Base-by-base conservation (phyloP, 1,140 invertebrate genomes). In the Parapsyche elsis region DNA sequence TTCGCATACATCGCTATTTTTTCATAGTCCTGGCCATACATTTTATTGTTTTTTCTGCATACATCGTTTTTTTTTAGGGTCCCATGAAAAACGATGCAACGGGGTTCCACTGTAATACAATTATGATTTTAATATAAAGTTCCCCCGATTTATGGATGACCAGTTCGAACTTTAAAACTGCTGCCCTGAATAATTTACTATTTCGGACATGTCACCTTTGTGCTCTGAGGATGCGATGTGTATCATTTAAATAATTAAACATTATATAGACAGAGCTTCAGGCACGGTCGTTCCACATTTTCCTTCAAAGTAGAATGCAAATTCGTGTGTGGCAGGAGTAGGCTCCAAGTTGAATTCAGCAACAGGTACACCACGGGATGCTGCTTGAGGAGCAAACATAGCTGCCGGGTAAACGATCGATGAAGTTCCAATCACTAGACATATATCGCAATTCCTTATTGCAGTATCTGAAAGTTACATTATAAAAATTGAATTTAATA, bases 391-490 rank as follows among this genome's bases (percentile, higher is more conserved):
- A 5, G 95, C 96, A 91, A 96, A 97, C 93, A 95, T 94, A n/a
- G 95, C 95, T n/a, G 96, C 96, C 14, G 96, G 96, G 88, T 97
- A 97, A 1, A 97, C 95, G 9, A 96, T 91, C 0, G 95, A 96
- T 21, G 95, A 97, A 14, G 96, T 97, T 5, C 95, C 94, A 80
- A 97, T 93, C 30, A 98, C 92, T 24, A 98, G 87, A 85, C 95
- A 97, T 7, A 95, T 86, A 86, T 97, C 95, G 90, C 95, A 97
- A 2, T 88, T 86, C 73, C 91, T 88, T 71, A 97, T 88, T 80
- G 92, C 92, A 64, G 89, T 83, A 71, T 91, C 91, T 94, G 84
- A 49, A 75, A 75, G 12, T n/a, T n/a, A n/a, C n/a, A n/a, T n/a
- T n/a, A n/a, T n/a, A n/a, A 71, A 71, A 23, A 70, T 12, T 10